A percentile compares a stretch with the other conserved stretches of the same genome.
Conservation (phyloP, 2,113 vertebrate genomes). For the human (Homo sapiens) region DNA sequence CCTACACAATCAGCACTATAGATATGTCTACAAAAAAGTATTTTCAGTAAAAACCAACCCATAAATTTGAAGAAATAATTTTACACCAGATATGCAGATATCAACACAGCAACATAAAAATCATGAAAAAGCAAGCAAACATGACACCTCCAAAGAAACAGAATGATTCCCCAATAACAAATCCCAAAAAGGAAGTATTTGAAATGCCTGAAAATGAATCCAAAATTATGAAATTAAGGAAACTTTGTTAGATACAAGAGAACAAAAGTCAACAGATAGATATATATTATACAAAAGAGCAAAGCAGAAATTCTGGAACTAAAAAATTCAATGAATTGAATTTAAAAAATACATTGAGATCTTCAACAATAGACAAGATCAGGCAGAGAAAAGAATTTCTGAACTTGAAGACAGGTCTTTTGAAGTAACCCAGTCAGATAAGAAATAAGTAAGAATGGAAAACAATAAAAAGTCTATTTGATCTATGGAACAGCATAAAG, state of each 20-base stretch:
- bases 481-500: not conserved
- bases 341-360: not conserved
- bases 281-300: not conserved
- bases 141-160: not conserved
- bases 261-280: not conserved
- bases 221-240: not conserved
- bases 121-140: not conserved
- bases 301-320: not conserved
- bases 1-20: not conserved
- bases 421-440: not conserved
- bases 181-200: not conserved
- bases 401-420: not conserved
- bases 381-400: not conserved
- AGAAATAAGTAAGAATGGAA: not conserved
- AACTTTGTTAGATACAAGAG: not conserved
- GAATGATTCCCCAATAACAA: not conserved
- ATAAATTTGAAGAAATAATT: not conserved
- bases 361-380: not conserved
- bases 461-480: not conserved
- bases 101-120: not conserved
- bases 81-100: not conserved
- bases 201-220: not conserved
- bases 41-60: not conserved
- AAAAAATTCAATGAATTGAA: not conserved
- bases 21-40: not conserved